Conservation (phyloP, 1,140 invertebrate species). For the Drosophila sp. region DNA sequence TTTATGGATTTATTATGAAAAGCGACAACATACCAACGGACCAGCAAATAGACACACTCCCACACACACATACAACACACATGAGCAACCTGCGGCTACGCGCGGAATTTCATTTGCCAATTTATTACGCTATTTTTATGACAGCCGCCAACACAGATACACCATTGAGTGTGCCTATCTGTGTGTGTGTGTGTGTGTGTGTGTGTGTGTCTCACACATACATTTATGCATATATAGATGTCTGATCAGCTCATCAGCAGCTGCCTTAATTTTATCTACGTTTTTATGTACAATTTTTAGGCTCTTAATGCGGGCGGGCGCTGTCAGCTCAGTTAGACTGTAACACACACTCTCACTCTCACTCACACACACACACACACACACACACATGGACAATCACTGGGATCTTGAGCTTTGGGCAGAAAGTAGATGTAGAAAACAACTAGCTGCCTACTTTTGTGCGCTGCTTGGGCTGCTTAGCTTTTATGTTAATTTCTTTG, state of each 20-base stretch:
- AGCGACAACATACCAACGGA: constrained; percentile 62
- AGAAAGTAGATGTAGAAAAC: constrained; percentile 15
- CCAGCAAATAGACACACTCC: constrained; percentile 23
- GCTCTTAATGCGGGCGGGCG: constrained; percentile 68
- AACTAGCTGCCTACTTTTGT: constrained; percentile 73
- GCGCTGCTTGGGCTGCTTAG: constrained; percentile 55
- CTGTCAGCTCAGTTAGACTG: constrained; percentile 44
- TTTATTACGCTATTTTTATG: constrained; percentile 81
- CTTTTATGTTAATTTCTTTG: constrained; percentile 75
- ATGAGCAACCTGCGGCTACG: constrained; percentile 63
- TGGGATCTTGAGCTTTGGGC: constrained; percentile 40
- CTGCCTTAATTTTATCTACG: constrained; percentile 59
- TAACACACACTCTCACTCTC: no score
- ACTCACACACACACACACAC: constrained; percentile 25
- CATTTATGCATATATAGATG: constrained; percentile 16
- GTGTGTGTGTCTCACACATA: no score
- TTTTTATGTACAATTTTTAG: constrained; percentile 45
- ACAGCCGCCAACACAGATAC: constrained; percentile 35
- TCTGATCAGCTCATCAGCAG: constrained; percentile 72
- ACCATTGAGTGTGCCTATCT: no score
- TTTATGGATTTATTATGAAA: constrained; percentile 82
- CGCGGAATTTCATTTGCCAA: constrained; percentile 71
- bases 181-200: constrained; percentile 6
- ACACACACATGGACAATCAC: constrained; percentile 32
- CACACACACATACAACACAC: constrained; percentile 16